Evolutionary conservation across 2,113 vertebrate species (phyloP).

Genomic region (Thymallus thymallus): DNA sequence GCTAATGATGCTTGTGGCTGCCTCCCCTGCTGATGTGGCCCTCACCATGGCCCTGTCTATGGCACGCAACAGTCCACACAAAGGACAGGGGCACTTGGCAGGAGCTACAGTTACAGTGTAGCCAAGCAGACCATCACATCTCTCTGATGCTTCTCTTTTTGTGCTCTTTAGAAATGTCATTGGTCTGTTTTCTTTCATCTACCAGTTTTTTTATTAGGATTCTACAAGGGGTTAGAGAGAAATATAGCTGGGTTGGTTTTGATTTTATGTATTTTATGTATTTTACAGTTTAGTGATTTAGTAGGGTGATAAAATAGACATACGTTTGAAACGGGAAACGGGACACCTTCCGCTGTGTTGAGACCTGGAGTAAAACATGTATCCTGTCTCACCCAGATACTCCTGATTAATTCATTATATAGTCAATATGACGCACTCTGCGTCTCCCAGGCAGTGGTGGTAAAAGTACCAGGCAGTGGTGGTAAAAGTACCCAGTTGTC

Average conservation of each 20-base stretch:
- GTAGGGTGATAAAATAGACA: not conserved
- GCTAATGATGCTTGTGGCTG: conserved; percentile 44
- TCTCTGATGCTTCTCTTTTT: too few species aligned
- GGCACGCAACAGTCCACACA: conserved; percentile 29
- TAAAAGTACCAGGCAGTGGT: too few species aligned
- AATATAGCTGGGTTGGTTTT: not conserved
- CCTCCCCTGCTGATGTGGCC: conserved; percentile 19
- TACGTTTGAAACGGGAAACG: not conserved
- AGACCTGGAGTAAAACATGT: not conserved
- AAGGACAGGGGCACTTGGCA: conserved; percentile 5
- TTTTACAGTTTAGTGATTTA: not conserved
- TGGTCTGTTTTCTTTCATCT: too few species aligned
- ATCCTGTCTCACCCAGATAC: not conserved
- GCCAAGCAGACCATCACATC: too few species aligned
- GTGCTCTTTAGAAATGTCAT: too few species aligned
- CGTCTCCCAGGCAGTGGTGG: too few species aligned
- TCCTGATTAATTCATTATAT: not conserved
- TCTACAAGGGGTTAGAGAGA: not conserved
- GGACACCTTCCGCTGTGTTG: not conserved
- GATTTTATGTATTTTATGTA: too few species aligned
- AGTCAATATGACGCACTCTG: not conserved
- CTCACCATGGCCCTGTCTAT: conserved; percentile 13
- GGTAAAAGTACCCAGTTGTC: too few species aligned
- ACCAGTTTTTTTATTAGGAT: not conserved
- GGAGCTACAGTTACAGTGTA: not conserved